A percentile compares a stretch with the other conserved stretches of the same genome.
Conservation (phyloP, 2,797 vertebrate genomes). For the Periophthalmus magnuspinnatus region DNA sequence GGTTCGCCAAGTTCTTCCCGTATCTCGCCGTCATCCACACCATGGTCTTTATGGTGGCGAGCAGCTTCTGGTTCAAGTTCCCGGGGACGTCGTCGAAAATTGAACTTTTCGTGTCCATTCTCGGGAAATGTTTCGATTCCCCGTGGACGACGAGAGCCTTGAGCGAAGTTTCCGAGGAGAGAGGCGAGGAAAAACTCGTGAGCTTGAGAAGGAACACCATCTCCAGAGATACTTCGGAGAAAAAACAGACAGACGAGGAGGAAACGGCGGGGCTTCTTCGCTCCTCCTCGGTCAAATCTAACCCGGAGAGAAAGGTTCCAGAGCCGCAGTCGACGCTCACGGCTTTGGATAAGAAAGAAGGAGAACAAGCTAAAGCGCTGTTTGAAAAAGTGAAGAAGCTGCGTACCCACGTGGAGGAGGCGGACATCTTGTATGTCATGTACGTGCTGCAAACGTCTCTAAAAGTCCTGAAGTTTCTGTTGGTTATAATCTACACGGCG, state of each 20-base stretch:
- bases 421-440: slow-evolving; percentile 86
- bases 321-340: slow-evolving; percentile 74
- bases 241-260: slow-evolving; percentile 47
- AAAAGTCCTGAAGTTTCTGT: slow-evolving; percentile 85
- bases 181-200: slow-evolving; percentile 75
- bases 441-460: slow-evolving; percentile 87
- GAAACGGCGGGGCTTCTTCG: slow-evolving; percentile 58
- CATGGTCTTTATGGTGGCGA: slow-evolving; percentile 88
- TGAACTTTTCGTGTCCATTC: slow-evolving; percentile 87
- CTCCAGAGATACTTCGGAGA: slow-evolving; percentile 51
- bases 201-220: slow-evolving; percentile 68
- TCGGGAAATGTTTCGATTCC: slow-evolving; percentile 90
- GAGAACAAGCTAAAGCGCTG: slow-evolving; percentile 90
- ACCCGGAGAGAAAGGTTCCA: slow-evolving; percentile 73
- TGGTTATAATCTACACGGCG: slow-evolving; percentile 84
- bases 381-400: slow-evolving; percentile 95
- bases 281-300: slow-evolving; percentile 68
- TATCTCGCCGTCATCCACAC: slow-evolving; percentile 91
- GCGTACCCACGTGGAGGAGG: slow-evolving; percentile 86
- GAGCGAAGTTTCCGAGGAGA: slow-evolving; percentile 88
- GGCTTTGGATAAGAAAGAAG: slow-evolving; percentile 88
- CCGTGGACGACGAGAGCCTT: slow-evolving; percentile 91
- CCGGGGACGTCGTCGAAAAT: slow-evolving; percentile 92
- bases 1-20: slow-evolving; percentile 92
- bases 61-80: slow-evolving; percentile 95